Conservation (phyloP, 2,888 invertebrate species). For the Parochlus steinenii region DNA sequence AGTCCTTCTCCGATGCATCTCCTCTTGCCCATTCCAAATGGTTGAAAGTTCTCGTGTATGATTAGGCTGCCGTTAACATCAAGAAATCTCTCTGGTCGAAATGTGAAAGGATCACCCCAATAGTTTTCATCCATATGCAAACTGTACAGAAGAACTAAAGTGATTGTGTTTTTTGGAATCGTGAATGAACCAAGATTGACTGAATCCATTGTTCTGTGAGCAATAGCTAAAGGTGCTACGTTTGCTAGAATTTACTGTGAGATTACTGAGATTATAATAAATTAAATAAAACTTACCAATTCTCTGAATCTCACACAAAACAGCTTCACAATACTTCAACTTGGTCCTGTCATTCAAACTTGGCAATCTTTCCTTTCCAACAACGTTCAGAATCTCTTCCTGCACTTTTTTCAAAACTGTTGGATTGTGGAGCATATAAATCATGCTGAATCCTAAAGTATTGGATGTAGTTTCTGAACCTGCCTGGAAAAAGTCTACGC, state of each 20-base stretch:
- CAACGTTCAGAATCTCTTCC: conserved; percentile 30
- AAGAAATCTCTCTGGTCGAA: conserved; percentile 46
- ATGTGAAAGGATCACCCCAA: conserved; percentile 41
- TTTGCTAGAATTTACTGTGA: conserved; percentile 17
- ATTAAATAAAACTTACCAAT: conserved; percentile 17
- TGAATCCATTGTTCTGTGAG: conserved; percentile 25
- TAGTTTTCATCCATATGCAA: conserved; percentile 33
- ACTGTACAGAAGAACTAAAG: conserved; percentile 37
- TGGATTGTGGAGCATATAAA: conserved; percentile 37
- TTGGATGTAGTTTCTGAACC: conserved; percentile 38
- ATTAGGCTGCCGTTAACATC: conserved; percentile 34
- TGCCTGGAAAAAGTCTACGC: conserved; percentile 43
- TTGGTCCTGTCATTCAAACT: conserved; percentile 31
- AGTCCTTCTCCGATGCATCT: conserved; percentile 46
- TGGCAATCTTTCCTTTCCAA: conserved; percentile 26
- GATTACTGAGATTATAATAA: background rate
- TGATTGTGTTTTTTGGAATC: conserved; percentile 35
- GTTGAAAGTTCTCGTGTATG: conserved; percentile 38
- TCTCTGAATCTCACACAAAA: conserved; percentile 34
- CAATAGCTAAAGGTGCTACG: conserved; percentile 28
- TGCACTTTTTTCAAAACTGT: conserved; percentile 36
- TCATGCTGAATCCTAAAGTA: conserved; percentile 36
- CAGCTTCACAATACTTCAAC: conserved; percentile 37
- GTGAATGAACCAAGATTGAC: conserved; percentile 29
- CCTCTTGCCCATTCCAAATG: conserved; percentile 38